These are phyloP conservation scores for Pipra filicauda DNA, from an alignment of 2,113 vertebrate genomes.

Conservation along the genomic window DNA sequence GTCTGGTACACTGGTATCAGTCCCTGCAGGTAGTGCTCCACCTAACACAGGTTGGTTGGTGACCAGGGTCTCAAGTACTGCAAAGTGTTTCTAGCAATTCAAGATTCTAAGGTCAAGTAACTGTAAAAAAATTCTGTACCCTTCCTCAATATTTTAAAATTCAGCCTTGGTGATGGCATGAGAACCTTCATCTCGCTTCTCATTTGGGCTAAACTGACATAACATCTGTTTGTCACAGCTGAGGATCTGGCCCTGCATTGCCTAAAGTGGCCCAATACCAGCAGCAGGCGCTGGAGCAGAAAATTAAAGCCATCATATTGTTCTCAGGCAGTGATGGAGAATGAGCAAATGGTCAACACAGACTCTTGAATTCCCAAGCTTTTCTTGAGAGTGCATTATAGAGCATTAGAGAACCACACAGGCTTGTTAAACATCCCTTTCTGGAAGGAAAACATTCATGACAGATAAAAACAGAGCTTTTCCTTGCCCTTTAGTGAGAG, in stretches of 20 bases:
- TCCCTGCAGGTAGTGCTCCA: background rate
- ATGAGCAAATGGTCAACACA: fast-evolving
- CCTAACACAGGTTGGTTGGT: fast-evolving
- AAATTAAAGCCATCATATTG: background rate
- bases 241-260: background rate
- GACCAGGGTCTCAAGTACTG: background rate
- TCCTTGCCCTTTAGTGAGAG: background rate
- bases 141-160: background rate
- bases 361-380: background rate
- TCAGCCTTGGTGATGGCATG: background rate
- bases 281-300: background rate
- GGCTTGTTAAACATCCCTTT: background rate
- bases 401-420: background rate
- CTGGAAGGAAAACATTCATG: background rate
- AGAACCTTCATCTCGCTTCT: background rate
- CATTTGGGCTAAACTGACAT: background rate
- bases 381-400: background rate
- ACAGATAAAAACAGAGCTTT: background rate
- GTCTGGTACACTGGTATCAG: background rate
- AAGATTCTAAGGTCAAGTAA: background rate
- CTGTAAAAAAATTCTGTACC: background rate
- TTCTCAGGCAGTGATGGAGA: background rate
- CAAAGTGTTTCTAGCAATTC: background rate
- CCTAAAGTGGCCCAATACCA: background rate
- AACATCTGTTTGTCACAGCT: background rate